Evolutionary conservation across 2,797 vertebrate genomes (phyloP).

Genomic region (Syngnathus rostellatus): DNA sequence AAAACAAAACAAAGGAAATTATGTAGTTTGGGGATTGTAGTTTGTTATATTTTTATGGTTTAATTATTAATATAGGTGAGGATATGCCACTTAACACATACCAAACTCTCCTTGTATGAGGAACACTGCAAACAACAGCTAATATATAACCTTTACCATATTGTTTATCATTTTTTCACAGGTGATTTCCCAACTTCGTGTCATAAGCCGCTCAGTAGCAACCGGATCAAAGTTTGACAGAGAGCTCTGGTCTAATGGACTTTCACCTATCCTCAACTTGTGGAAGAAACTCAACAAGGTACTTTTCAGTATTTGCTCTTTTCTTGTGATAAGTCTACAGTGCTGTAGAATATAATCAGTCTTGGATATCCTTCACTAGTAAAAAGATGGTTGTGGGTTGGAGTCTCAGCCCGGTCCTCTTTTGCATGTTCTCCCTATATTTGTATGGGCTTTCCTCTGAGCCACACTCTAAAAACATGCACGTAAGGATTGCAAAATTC

Average conservation of each 20-base stretch:
- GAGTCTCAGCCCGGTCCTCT: too few relatives aligned
- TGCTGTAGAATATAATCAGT: not conserved
- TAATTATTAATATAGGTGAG: too few relatives aligned
- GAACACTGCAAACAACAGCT: not conserved
- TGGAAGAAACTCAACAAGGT: slow-evolving; percentile 99
- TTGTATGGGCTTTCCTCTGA: too few relatives aligned
- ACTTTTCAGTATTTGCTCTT: not conserved
- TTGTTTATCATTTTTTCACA: slow-evolving; percentile 33
- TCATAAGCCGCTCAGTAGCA: slow-evolving; percentile 81
- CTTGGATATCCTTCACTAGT: not conserved
- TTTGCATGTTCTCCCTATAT: too few relatives aligned
- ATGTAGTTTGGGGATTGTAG: not conserved
- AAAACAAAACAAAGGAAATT: too few relatives aligned
- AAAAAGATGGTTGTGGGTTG: too few relatives aligned
- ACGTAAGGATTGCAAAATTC: too few relatives aligned
- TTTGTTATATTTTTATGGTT: not conserved
- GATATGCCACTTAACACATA: too few relatives aligned
- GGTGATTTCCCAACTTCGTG: slow-evolving; percentile 92
- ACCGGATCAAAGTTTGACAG: slow-evolving; percentile 91
- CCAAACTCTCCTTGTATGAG: not conserved
- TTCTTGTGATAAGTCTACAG: not conserved
- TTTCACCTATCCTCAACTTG: slow-evolving; percentile 86
- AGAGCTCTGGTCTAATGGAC: slow-evolving; percentile 89
- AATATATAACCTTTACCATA: not conserved
- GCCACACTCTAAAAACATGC: too few relatives aligned